phyloP scores from a whole-genome alignment of 2,113 vertebrate genomes.

The Pandion haliaetus region DNA sequence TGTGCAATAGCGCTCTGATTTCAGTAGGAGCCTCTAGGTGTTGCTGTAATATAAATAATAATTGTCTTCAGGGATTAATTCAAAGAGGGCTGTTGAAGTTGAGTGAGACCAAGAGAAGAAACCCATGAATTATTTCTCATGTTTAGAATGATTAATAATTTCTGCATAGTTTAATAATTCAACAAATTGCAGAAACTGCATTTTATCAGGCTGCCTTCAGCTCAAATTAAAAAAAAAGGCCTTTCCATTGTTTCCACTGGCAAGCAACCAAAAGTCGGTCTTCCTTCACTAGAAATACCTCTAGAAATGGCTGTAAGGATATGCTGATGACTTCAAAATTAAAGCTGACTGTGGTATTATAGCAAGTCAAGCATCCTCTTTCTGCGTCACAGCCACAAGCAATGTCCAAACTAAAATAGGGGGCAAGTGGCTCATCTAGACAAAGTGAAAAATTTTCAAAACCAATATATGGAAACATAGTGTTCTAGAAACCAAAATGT shows the following conservation, averaged over 20 bases:
- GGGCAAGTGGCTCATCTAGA: background rate
- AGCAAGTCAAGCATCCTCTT: background rate
- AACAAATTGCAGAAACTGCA: conserved; percentile 53
- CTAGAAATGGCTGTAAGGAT: conserved; percentile 9
- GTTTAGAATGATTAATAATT: conserved; percentile 57
- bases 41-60: conserved; percentile 58
- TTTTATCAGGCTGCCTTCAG: conserved; percentile 18
- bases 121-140: background rate
- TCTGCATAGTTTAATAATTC: conserved; percentile 67
- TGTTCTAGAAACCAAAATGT: background rate
- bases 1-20: background rate
- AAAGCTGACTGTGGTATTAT: background rate
- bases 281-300: conserved; percentile 34
- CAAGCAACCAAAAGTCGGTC: background rate
- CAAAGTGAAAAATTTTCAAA: background rate
- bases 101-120: conserved; percentile 1
- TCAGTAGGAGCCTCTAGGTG: conserved; percentile 36
- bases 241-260: background rate
- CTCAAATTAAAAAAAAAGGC: background rate
- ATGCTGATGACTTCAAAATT: conserved; percentile 30
- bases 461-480: accelerated
- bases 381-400: background rate
- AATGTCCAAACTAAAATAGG: background rate
- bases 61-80: conserved; percentile 8
- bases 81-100: conserved; percentile 27